Percentiles rank a stretch among this genome's conserved stretches.
phyloP scores from a whole-genome alignment of 2,888 invertebrate genomes.

The Dolichomitus sp. region DNA sequence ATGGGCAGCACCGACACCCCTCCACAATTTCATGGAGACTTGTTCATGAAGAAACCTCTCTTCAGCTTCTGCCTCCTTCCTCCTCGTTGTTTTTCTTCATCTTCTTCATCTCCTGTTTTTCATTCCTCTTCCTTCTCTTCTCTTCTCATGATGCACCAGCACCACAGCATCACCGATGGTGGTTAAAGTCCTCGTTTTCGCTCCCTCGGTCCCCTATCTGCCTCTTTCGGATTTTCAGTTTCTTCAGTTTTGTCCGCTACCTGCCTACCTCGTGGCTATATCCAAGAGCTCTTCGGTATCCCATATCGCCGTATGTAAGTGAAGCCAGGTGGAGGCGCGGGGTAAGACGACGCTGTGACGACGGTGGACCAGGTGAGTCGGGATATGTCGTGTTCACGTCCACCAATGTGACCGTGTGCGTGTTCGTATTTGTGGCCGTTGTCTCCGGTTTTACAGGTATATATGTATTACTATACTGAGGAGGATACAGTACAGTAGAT shows the following conservation, averaged over 20 bases:
- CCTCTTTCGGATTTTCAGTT: slow-evolving; percentile 74
- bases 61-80: slow-evolving; percentile 55
- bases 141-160: slow-evolving; percentile 28
- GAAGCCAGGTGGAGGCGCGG: slow-evolving; percentile 75
- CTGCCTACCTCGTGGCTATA: slow-evolving; percentile 77
- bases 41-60: slow-evolving; percentile 34
- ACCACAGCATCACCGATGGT: slow-evolving; percentile 32
- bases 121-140: slow-evolving; percentile 56
- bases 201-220: slow-evolving; percentile 36
- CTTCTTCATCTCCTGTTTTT: slow-evolving; percentile 30
- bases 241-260: slow-evolving; percentile 82
- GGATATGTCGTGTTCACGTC: slow-evolving; percentile 41
- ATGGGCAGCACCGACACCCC: slow-evolving; percentile 30
- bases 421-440: slow-evolving; percentile 33
- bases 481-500: neutral
- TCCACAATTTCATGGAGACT: slow-evolving; percentile 37
- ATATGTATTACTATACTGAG: slow-evolving; percentile 2
- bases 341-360: slow-evolving; percentile 32
- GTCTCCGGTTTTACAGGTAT: slow-evolving; percentile 33
- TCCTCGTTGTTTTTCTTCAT: slow-evolving; percentile 70
- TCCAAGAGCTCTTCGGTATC: slow-evolving; percentile 68
- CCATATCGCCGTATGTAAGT: slow-evolving; percentile 77
- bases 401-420: slow-evolving; percentile 13
- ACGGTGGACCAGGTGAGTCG: slow-evolving; percentile 54
- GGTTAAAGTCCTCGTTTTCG: slow-evolving; percentile 41